A percentile compares a stretch with the other conserved stretches of the same genome.
phyloP scores from a whole-genome alignment of 2,888 invertebrate species.

The Ennomos erosarius region DNA sequence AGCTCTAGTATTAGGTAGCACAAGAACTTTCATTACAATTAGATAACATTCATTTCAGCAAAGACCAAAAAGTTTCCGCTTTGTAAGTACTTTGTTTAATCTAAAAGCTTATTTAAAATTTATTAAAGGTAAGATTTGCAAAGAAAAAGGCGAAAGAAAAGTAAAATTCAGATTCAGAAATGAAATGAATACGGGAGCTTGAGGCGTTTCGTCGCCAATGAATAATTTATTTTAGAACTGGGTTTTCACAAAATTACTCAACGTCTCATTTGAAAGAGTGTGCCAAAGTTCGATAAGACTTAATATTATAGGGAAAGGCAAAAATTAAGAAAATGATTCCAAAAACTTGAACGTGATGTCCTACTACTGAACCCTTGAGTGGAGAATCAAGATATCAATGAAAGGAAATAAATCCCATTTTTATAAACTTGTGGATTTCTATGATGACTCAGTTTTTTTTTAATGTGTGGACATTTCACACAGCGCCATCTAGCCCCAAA shows the following conservation, averaged over 20 bases:
- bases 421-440: no score
- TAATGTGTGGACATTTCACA: no score
- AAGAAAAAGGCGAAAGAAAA: constrained; percentile 72
- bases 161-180: constrained; percentile 82
- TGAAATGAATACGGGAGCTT: constrained; percentile 84
- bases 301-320: constrained; percentile 49
- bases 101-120: constrained; percentile 80
- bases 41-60: constrained; percentile 46
- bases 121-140: constrained; percentile 76
- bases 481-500: no score
- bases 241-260: constrained; percentile 82
- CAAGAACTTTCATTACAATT: constrained; percentile 38
- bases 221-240: constrained; percentile 84
- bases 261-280: constrained; percentile 77
- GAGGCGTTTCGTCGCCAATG: constrained; percentile 83
- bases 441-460: no score
- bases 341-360: no score
- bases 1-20: no score
- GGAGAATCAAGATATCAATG: no score
- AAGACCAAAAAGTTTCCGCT: constrained; percentile 46
- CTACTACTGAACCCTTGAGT: no score
- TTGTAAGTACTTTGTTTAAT: constrained; percentile 65
- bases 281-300: constrained; percentile 62
- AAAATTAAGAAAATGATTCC: constrained; percentile 21
- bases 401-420: no score